phyloP scores from a whole-genome alignment of 2,888 invertebrate species.

The Stenotaenia linearis region DNA sequence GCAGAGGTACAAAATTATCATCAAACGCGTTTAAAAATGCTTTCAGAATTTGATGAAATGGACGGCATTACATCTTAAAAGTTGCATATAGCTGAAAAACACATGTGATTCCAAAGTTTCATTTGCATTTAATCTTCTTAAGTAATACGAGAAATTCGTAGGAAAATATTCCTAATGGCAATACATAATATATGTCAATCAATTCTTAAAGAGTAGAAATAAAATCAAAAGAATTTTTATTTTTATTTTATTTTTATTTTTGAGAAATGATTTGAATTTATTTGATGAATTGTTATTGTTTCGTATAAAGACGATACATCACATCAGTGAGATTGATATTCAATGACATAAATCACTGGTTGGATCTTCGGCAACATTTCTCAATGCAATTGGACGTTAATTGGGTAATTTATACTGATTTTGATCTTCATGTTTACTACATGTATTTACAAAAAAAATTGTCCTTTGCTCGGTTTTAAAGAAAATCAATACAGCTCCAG shows the following conservation, averaged over 20 bases:
- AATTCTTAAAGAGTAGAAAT: background rate
- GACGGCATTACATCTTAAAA: background rate
- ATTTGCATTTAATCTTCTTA: too few relatives aligned
- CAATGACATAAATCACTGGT: background rate
- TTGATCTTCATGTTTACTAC: background rate
- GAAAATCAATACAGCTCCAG: background rate
- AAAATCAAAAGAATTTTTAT: too few relatives aligned
- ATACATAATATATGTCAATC: background rate
- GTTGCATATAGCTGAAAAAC: too few relatives aligned
- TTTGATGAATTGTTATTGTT: too few relatives aligned
- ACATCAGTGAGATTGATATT: background rate
- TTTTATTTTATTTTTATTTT: too few relatives aligned
- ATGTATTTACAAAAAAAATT: background rate
- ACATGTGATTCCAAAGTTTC: too few relatives aligned
- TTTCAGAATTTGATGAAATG: background rate
- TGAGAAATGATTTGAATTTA: too few relatives aligned
- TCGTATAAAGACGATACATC: background rate
- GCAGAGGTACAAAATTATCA: background rate
- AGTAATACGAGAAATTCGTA: background rate
- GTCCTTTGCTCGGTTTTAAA: too few relatives aligned
- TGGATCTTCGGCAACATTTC: background rate
- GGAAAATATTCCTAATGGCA: too few relatives aligned
- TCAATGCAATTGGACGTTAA: background rate
- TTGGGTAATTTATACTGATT: background rate
- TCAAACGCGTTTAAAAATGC: background rate